Evolutionary conservation across 2,113 vertebrate species (phyloP), one percentile per base, ranked within the genome.

Genomic region (Motacilla alba): DNA sequence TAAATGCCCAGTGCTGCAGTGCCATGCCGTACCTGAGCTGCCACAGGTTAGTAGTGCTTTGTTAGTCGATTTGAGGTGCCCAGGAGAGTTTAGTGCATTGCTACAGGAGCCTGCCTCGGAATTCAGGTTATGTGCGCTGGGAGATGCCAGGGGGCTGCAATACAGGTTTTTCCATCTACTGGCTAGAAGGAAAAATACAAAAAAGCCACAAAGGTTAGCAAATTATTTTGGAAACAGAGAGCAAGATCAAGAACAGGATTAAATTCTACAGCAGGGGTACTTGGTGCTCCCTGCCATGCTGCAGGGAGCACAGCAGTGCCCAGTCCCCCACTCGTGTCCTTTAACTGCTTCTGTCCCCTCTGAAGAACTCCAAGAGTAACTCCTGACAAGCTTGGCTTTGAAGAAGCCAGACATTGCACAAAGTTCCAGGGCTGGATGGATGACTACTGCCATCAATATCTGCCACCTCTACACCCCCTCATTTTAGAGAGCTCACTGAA

Each of bases 1-100:
- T 37, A 62, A 70, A 56, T 22, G 46, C 18, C 13, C 83, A 20
- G 26, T 35, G 87, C 66, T 67, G 77, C 78, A 28, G 64, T 94
- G 97, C 96, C 98, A 98, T 98, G 98, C 98, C 99, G 91, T 99
- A 99, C 99, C 99, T 99, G 99, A 99, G 98, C 96, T 98, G 98
- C 98, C 99, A 99, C 98, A 99, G 97, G 99, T 99, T 99, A 99
- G 99, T 99, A 99, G 98, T 97, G 98, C 97, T 99, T 99, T 99
- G 98, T 99, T 99, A 99, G 99, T 99, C 94, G 99, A 98, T 99
- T 99, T 99, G 98, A 98, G 98, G 98, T 99, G 98, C 98, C 98
- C 99, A 89, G 99, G 98, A 97, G 98, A 99, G 96, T 98, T 98
- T 98, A 98, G 97, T 96, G 98, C 98, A 91, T 98, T 98, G 97